Conservation (phyloP, 2,888 invertebrate species). For the Synanthedon formicaeformis region DNA sequence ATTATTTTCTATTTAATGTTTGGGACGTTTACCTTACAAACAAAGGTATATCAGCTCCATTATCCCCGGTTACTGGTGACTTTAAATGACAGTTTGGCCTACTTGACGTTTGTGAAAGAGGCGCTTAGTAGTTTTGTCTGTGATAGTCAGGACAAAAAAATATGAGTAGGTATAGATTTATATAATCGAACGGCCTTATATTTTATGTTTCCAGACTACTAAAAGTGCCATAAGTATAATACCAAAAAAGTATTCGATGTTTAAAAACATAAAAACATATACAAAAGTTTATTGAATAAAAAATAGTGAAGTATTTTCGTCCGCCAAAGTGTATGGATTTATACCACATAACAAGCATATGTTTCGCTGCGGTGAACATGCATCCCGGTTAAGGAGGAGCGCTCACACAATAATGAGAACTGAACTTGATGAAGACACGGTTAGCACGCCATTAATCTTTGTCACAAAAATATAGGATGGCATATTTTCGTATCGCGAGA, state of each 20-base stretch:
- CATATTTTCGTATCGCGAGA: constrained; percentile 1
- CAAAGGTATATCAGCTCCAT: too few relatives aligned
- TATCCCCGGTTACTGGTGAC: too few relatives aligned
- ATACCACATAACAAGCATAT: constrained; percentile 16
- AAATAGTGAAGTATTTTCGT: not conserved
- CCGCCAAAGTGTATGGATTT: not conserved
- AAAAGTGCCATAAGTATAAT: too few relatives aligned
- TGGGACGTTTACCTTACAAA: too few relatives aligned
- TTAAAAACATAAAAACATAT: not conserved
- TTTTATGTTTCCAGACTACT: too few relatives aligned
- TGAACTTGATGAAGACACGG: constrained; percentile 46
- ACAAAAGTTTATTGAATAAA: not conserved
- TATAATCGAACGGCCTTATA: too few relatives aligned
- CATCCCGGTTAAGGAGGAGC: constrained; percentile 19
- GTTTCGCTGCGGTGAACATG: constrained; percentile 22
- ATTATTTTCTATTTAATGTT: too few relatives aligned
- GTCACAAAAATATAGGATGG: constrained; percentile 14
- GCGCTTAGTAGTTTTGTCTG: too few relatives aligned
- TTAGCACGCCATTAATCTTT: constrained; percentile 41
- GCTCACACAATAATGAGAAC: constrained; percentile 35
- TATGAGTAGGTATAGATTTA: too few relatives aligned
- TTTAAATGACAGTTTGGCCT: too few relatives aligned
- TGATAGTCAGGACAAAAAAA: too few relatives aligned
- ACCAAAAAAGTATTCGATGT: not conserved
- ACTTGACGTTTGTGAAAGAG: too few relatives aligned